Percentiles rank a stretch among this genome's conserved stretches.
Evolutionary conservation across 2,113 vertebrate genomes (phyloP).

Genomic region (Terrapene triunguis): DNA sequence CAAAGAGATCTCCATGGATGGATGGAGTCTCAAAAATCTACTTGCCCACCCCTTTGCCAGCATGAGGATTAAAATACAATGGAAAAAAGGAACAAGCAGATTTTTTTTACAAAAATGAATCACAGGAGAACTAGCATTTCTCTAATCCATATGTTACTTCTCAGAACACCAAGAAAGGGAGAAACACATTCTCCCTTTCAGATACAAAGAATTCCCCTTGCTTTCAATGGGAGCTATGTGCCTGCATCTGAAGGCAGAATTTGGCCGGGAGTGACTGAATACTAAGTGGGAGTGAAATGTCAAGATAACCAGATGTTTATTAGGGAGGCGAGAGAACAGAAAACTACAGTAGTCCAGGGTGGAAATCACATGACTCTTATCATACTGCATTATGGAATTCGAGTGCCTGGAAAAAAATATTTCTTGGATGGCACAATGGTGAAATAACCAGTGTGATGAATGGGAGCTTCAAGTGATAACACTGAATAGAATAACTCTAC

Average conservation of each 20-base stretch:
- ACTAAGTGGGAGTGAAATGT: background rate
- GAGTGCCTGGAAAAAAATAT: background rate
- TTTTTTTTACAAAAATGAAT: background rate
- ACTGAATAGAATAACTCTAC: background rate
- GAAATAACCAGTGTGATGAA: background rate
- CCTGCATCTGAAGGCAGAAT: background rate
- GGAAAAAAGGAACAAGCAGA: background rate
- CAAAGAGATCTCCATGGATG: background rate
- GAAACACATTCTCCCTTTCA: background rate
- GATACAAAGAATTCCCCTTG: background rate
- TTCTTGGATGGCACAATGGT: background rate
- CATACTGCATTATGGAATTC: background rate
- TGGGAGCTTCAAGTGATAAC: background rate
- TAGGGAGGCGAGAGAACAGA: background rate
- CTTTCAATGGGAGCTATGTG: background rate
- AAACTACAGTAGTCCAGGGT: background rate
- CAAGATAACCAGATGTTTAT: background rate
- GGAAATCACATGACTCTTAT: background rate
- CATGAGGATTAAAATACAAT: background rate
- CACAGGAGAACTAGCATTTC: background rate
- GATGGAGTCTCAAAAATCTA: background rate
- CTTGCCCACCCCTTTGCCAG: background rate
- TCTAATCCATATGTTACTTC: background rate
- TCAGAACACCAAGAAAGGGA: background rate
- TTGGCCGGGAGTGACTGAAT: background rate